A percentile compares a stretch with the other conserved stretches of the same genome.
These are phyloP conservation scores for Simalia tracyae DNA, from an alignment of 2,797 vertebrate genomes.

Conservation along the genomic window DNA sequence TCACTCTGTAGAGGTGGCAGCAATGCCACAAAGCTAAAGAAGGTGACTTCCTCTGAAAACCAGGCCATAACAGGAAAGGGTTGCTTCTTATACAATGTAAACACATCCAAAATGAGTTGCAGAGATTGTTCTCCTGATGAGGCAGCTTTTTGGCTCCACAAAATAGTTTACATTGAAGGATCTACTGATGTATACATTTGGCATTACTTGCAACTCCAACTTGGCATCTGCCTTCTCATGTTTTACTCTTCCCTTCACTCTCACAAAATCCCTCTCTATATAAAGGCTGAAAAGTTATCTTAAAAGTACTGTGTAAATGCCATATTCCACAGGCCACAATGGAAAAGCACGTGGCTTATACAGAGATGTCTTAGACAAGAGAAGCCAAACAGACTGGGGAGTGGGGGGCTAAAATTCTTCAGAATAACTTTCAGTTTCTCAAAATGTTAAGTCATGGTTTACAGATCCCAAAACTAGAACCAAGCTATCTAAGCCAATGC, in stretches of 20 bases:
- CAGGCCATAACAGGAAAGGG: background rate
- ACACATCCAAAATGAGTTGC: background rate
- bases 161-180: background rate
- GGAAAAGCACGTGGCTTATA: background rate
- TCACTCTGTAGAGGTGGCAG: background rate
- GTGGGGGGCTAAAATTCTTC: background rate
- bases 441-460: background rate
- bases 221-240: conserved; percentile 11
- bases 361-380: background rate
- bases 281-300: background rate
- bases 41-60: background rate
- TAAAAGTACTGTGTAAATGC: background rate
- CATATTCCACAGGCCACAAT: background rate
- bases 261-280: background rate
- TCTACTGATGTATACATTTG: conserved; percentile 19
- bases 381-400: background rate
- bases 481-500: background rate
- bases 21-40: background rate
- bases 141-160: background rate
- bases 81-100: background rate
- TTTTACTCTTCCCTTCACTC: conserved; percentile 28
- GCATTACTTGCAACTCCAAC: conserved; percentile 32
- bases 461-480: background rate
- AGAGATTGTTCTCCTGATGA: background rate
- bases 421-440: background rate